phyloP scores from a whole-genome alignment of 2,888 invertebrate species.

The Elmis aenea region DNA sequence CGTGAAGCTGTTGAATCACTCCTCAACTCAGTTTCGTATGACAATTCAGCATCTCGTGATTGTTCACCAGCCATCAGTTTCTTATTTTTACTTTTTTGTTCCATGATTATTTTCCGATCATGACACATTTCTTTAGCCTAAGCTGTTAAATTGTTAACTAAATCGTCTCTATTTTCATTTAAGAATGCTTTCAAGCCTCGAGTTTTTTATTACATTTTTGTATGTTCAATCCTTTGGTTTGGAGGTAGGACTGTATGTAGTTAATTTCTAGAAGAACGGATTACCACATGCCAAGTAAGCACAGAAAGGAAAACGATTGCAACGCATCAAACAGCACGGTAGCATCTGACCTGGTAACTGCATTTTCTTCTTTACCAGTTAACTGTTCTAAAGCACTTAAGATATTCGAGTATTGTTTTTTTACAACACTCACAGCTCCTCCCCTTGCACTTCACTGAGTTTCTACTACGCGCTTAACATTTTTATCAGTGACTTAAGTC shows the following conservation, averaged over 20 bases:
- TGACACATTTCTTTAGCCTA: slow-evolving; percentile 14
- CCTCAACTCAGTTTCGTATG: slow-evolving; percentile 15
- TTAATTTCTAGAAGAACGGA: slow-evolving; percentile 9
- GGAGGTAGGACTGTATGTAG: slow-evolving; percentile 14
- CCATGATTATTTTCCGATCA: slow-evolving; percentile 9
- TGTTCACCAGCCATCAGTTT: no score
- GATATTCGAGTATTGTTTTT: slow-evolving; percentile 13
- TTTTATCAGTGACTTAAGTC: slow-evolving; percentile 19
- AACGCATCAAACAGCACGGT: slow-evolving; percentile 9
- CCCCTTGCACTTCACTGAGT: slow-evolving; percentile 11
- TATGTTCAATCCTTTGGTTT: slow-evolving; percentile 13
- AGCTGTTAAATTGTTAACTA: slow-evolving; percentile 5
- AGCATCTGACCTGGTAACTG: slow-evolving; percentile 13
- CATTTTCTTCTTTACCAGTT: slow-evolving; percentile 17
- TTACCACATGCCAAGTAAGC: slow-evolving; percentile 13
- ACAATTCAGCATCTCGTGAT: slow-evolving; percentile 13
- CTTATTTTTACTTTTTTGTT: slow-evolving; percentile 9
- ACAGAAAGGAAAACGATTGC: slow-evolving; percentile 17
- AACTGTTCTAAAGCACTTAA: slow-evolving; percentile 18
- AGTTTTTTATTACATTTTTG: slow-evolving; percentile 3
- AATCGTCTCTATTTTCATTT: slow-evolving; percentile 5
- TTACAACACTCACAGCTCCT: slow-evolving; percentile 7
- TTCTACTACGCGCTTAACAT: slow-evolving; percentile 21
- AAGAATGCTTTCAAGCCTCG: slow-evolving; percentile 10
- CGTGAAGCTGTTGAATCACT: neutral